Base-by-base conservation (phyloP, 2,113 vertebrate species). In the Rynchops niger region DNA sequence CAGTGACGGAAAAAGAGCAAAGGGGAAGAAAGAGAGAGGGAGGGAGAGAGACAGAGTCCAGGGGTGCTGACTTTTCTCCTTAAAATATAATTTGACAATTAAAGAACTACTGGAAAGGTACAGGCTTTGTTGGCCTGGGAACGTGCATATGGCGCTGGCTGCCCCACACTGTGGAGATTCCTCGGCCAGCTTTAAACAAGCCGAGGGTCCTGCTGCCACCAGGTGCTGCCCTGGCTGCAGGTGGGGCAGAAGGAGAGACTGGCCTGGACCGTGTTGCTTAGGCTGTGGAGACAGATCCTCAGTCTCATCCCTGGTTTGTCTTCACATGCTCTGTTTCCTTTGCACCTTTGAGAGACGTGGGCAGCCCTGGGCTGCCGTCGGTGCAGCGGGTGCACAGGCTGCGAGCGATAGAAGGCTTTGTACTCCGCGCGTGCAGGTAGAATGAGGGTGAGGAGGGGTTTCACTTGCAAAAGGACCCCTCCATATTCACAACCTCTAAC, bases 81-180 rank as follows among this genome's bases (percentile, higher is more conserved):
- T 45, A 38, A 66, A 53, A 82, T 50, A 6, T 0, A 53, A n/a
- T 40, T 29, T 12, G 13, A 52, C 50, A 19, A 36, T 58, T 43
- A 2, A 61, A 82, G 74, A 27, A 61, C 29, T 4, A 3, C 23
- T 6, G 50, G 9, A 38, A 72, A 59, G 56, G 23, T 7, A 4
- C 23, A 43, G 70, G 70, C 45, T 59, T 30, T 21, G 19, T 19
- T 65, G 16, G 7, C 8, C 38, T 47, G n/a, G 43, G 49, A 12
- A 12, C 0, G 15, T 1, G 9, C 5, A 15, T 19, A 2, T 14
- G 5, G 61, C 0, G 1, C n/a, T 8, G 66, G 17, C 29, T 9
- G 40, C 52, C 34, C 65, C 9, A 21, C 5, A 0, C 67, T 3
- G 25, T 2, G 21, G 34, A n/a, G 61, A 1, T 5, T 11, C 79